Percentiles rank a stretch among this genome's conserved stretches.
Conservation (phyloP, 2,888 invertebrate species). For the Punctoribates punctum region DNA sequence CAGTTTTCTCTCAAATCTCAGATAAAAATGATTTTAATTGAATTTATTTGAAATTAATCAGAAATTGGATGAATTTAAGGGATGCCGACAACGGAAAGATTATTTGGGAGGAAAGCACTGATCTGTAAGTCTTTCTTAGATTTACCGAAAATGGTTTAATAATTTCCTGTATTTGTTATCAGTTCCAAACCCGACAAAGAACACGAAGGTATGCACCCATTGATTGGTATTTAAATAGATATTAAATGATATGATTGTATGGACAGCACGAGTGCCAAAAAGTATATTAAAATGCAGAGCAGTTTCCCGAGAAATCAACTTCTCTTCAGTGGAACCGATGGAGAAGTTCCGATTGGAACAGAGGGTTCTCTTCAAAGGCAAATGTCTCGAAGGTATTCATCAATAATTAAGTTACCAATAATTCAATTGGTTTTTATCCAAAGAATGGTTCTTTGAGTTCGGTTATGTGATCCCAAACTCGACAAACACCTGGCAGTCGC, state of each 20-base stretch:
- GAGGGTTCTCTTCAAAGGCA: conserved; percentile 65
- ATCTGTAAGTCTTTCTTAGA: conserved; percentile 64
- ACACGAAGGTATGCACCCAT: conserved; percentile 63
- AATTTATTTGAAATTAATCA: conserved; percentile 48
- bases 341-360: conserved; percentile 94
- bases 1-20: too few species aligned
- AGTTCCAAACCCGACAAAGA: conserved; percentile 74
- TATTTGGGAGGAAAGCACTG: conserved; percentile 95
- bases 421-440: neutral
- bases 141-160: too few species aligned
- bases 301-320: conserved; percentile 60
- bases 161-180: conserved; percentile 48
- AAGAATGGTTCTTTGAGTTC: conserved; percentile 98
- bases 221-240: neutral
- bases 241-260: conserved; percentile 19
- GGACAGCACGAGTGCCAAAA: conserved; percentile 86
- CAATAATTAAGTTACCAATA: too few species aligned
- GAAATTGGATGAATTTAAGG: conserved; percentile 94
- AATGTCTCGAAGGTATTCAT: conserved; percentile 69
- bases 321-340: conserved; percentile 73
- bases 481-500: conserved; percentile 98
- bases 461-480: conserved; percentile 98
- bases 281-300: conserved; percentile 85
- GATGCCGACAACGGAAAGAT: conserved; percentile 91
- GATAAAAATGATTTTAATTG: neutral